Evolutionary conservation across 2,113 vertebrate genomes (phyloP), one percentile per base, ranked within the genome.

Genomic region (Oreochromis aureus): DNA sequence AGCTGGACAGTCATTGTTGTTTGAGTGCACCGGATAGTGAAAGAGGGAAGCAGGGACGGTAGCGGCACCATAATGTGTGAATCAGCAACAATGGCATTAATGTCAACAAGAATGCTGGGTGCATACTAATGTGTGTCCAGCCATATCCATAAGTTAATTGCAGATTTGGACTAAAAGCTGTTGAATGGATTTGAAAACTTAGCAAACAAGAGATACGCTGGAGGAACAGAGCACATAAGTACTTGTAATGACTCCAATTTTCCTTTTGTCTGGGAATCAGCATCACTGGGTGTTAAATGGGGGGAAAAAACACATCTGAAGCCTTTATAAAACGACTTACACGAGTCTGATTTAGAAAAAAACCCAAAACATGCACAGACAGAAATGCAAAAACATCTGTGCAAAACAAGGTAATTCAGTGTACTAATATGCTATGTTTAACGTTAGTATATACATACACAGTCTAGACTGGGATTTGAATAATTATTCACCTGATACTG

Each of bases 201-300:
- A 19, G 8, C 34, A 16, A 41, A 59, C 39, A 81, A 81, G 56
- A 15, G 39, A 81, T 19, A 18, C 3, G 6, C 5, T 32, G 69
- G 18, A 73, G 34, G 66, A 54, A 48, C 8, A 59, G 34, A 27
- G 58, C 61, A 59, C 32, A 18, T 48, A 55, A 80, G 6, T 69
- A 69, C n/a, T 54, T 88, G 27, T 86, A 61, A 88, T 83, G 46
- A 84, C 44, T 82, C 81, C 34, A 36, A 54, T 83, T 86, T 82
- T 22, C 63, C 27, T 66, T 89, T 87, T 56, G 44, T 69, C 54
- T 71, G 22, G 1, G 44, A 48, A 76, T 76, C 46, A 13, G 30
- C 16, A 51, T 7, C 44, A 78, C 10, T 32, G 6, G 24, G 10
- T n/a, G 71, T 51, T 51, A 53, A 78, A 53, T 32, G 27, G 13